These are phyloP conservation scores for Ameiurus melas DNA, from an alignment of 2,113 vertebrate species.

Conservation along the genomic window DNA sequence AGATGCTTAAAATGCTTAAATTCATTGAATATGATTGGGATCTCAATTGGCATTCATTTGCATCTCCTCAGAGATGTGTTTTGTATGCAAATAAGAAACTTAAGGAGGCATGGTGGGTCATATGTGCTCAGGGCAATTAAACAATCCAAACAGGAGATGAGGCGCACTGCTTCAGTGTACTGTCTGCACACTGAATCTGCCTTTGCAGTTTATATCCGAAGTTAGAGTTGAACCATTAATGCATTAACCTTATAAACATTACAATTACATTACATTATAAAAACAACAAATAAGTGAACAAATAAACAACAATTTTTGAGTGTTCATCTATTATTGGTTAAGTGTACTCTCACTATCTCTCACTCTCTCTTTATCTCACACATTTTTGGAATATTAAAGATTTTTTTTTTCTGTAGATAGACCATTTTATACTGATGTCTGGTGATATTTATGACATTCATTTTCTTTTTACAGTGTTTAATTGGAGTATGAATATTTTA, in stretches of 20 bases:
- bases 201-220: slow-evolving; percentile 16
- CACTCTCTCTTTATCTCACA: background rate
- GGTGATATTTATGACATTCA: slow-evolving; percentile 55
- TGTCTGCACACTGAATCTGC: background rate
- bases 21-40: slow-evolving; percentile 33
- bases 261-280: background rate
- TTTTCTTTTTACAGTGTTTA: slow-evolving; percentile 58
- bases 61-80: slow-evolving; percentile 46
- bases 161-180: background rate
- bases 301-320: background rate
- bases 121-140: slow-evolving; percentile 50
- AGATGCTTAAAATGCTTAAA: slow-evolving; percentile 48
- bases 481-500: slow-evolving; percentile 61
- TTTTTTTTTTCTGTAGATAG: slow-evolving; percentile 26
- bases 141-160: slow-evolving; percentile 27
- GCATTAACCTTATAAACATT: slow-evolving; percentile 11
- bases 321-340: background rate
- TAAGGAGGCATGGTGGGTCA: slow-evolving; percentile 41
- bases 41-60: slow-evolving; percentile 45
- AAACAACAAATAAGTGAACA: background rate
- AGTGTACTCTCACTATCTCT: background rate
- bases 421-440: slow-evolving; percentile 36
- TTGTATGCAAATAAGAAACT: slow-evolving; percentile 51
- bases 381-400: slow-evolving; percentile 39
- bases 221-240: background rate